phyloP scores from a whole-genome alignment of 64 coral and sea anemone species.

The Montipora cactus region DNA sequence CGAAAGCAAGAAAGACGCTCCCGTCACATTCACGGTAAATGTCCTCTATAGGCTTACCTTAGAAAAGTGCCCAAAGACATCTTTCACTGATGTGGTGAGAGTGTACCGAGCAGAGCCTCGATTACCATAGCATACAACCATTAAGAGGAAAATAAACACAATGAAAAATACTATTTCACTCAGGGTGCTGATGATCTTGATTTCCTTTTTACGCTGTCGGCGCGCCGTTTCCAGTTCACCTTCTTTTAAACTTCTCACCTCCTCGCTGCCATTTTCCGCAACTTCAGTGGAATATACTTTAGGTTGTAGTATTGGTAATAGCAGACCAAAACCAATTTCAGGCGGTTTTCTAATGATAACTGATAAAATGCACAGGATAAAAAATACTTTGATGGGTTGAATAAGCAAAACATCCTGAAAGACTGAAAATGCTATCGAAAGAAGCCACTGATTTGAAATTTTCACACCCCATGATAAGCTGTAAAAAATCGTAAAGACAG shows the following conservation, averaged over 20 bases:
- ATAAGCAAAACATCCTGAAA: constrained; percentile 75
- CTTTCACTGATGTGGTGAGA: constrained; percentile 35
- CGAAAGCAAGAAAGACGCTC: too few species aligned
- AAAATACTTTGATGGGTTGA: constrained; percentile 66
- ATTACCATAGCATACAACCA: constrained; percentile 79
- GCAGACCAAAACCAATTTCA: not conserved
- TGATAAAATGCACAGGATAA: constrained; percentile 57
- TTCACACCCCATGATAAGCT: constrained; percentile 89
- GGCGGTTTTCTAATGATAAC: constrained; percentile 36
- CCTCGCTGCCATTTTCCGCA: not conserved
- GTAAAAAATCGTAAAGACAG: constrained; percentile 77
- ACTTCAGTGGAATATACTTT: not conserved
- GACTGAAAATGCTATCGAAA: constrained; percentile 69
- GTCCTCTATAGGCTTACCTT: constrained; percentile 1
- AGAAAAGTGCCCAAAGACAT: constrained; percentile 40
- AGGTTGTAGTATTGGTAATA: not conserved
- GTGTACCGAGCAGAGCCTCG: constrained; percentile 13
- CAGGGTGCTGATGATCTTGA: constrained; percentile 49
- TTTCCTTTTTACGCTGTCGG: constrained; percentile 26
- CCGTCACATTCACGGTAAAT: not conserved
- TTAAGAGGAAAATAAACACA: constrained; percentile 52
- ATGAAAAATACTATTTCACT: constrained; percentile 43
- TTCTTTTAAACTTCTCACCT: not conserved
- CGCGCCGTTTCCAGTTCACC: constrained; percentile 7
- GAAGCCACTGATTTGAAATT: constrained; percentile 80